Percentiles rank a stretch among this genome's conserved stretches.
Conservation (phyloP, 2,797 vertebrate species). For the Passerculus sandwichensis region DNA sequence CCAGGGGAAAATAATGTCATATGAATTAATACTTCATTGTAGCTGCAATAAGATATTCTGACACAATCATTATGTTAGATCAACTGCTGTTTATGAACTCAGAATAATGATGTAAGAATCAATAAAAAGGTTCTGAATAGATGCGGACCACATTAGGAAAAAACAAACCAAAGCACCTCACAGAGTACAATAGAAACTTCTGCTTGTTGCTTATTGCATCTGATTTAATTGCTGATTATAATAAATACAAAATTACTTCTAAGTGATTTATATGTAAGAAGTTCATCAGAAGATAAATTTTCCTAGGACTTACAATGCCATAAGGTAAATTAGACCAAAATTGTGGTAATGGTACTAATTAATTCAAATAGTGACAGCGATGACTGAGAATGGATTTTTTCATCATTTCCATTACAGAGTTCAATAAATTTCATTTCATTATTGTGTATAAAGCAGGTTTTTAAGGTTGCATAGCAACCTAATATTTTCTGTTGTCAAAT, state of each 20-base stretch:
- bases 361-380: neutral
- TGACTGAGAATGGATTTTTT: neutral
- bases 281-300: neutral
- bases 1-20: neutral
- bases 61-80: neutral
- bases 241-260: neutral
- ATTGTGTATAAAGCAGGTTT: neutral
- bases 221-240: neutral
- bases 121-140: neutral
- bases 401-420: neutral
- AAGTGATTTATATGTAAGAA: neutral
- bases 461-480: neutral
- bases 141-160: neutral
- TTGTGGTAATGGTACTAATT: neutral
- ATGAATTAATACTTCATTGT: neutral
- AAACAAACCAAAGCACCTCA: neutral
- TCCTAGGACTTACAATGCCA: neutral
- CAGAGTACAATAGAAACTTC: neutral
- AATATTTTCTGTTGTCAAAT: neutral
- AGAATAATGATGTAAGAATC: neutral
- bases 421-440: neutral
- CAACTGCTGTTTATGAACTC: neutral
- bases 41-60: neutral
- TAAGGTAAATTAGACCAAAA: neutral
- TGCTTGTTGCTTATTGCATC: neutral